Evolutionary conservation across 2,113 vertebrate genomes (phyloP).

Genomic region (Bucco capensis): DNA sequence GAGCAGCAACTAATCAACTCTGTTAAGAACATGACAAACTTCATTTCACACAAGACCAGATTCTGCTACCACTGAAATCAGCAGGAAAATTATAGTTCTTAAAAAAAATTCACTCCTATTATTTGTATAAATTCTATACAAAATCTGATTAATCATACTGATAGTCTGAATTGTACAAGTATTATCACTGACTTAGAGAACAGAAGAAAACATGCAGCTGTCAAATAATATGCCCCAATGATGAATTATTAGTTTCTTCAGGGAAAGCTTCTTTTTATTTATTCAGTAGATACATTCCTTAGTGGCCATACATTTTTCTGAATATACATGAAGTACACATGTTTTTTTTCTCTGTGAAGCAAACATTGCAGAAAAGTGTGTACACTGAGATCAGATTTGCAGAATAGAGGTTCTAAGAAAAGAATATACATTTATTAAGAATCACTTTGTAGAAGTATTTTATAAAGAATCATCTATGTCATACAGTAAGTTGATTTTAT

Average conservation of each 20-base stretch:
- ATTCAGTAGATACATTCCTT: not conserved
- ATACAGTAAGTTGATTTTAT: not conserved
- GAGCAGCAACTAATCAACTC: not conserved
- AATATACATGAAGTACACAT: fast-evolving
- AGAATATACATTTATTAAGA: not conserved
- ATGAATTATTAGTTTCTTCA: not conserved
- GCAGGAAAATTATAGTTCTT: not conserved
- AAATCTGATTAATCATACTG: not conserved
- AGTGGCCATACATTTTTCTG: not conserved
- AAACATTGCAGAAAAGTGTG: not conserved
- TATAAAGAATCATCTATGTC: not conserved
- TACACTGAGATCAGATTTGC: not conserved
- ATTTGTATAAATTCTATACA: not conserved
- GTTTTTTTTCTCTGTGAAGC: not conserved
- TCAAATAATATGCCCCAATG: not conserved
- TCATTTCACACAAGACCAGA: not conserved
- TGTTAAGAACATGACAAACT: not conserved
- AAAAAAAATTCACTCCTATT: not conserved
- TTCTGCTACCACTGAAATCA: not conserved
- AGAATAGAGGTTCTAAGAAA: not conserved
- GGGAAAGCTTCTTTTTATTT: not conserved
- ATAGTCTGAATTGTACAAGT: not conserved
- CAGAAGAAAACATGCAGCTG: not conserved
- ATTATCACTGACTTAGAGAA: not conserved
- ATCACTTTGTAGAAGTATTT: not conserved